Evolutionary conservation across 1,140 invertebrate genomes (phyloP).

Genomic region (Oedothorax gibbosus): DNA sequence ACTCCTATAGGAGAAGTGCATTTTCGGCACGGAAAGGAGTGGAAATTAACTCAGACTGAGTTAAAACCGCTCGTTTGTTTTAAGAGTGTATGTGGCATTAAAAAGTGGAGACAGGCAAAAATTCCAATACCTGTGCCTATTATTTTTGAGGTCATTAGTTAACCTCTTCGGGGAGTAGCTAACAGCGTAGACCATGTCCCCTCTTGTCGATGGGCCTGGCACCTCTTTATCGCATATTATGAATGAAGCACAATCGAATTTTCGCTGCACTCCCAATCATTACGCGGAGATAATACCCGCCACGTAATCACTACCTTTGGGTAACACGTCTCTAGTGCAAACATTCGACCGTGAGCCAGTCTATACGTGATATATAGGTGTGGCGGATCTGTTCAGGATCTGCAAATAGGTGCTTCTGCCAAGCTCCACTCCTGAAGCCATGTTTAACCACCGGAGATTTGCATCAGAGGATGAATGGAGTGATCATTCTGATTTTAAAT

Average conservation of each 20-base stretch:
- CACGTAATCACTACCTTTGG: conserved; percentile 45
- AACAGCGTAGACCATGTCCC: too few relatives aligned
- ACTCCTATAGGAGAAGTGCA: too few relatives aligned
- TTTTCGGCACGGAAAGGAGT: too few relatives aligned
- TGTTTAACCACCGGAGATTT: neutral
- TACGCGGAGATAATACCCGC: conserved; percentile 38
- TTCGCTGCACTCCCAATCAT: conserved; percentile 46
- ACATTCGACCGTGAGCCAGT: conserved; percentile 48
- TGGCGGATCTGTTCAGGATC: conserved; percentile 4
- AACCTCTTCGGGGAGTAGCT: too few relatives aligned
- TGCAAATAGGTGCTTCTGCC: neutral
- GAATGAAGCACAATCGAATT: conserved; percentile 23
- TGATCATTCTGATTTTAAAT: neutral
- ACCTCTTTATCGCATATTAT: conserved; percentile 24
- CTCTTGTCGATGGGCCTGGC: neutral
- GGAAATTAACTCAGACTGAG: too few relatives aligned
- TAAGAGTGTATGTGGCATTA: too few relatives aligned
- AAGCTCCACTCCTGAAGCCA: neutral
- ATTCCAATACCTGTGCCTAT: too few relatives aligned
- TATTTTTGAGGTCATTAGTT: too few relatives aligned
- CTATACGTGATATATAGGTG: conserved; percentile 48
- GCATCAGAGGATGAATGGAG: neutral
- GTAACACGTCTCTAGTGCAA: conserved; percentile 50
- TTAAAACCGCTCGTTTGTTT: too few relatives aligned
- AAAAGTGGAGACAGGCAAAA: too few relatives aligned